Conservation (phyloP, 2,113 vertebrate species). For the Cettia cetti region DNA sequence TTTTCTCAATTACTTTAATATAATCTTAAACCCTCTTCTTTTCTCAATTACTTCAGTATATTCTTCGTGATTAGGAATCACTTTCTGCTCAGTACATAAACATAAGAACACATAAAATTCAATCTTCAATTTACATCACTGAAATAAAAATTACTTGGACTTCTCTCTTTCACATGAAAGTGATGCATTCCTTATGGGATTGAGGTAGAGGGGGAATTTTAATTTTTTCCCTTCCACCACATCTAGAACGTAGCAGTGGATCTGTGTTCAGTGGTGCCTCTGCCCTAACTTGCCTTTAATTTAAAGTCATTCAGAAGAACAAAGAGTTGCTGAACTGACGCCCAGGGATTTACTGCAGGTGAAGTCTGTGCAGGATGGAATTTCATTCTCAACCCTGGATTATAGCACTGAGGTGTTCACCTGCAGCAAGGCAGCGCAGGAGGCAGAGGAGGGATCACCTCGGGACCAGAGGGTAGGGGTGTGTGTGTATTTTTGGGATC, state of each 20-base stretch:
- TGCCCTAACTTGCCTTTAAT: neutral
- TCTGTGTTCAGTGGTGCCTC: neutral
- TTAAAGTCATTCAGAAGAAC: neutral
- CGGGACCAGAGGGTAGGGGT: fast-evolving
- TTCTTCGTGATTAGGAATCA: neutral
- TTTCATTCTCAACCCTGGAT: neutral
- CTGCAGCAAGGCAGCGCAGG: neutral
- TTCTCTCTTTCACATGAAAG: neutral
- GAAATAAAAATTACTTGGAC: neutral
- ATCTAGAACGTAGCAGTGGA: neutral
- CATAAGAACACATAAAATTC: neutral
- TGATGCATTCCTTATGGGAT: neutral
- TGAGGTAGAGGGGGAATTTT: neutral
- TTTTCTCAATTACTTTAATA: neutral
- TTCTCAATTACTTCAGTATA: neutral
- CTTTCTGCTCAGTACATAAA: neutral
- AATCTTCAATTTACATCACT: neutral
- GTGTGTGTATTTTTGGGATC: neutral
- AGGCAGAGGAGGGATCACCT: fast-evolving
- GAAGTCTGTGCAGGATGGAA: neutral
- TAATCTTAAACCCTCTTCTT: neutral
- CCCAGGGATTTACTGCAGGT: neutral
- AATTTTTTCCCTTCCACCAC: neutral
- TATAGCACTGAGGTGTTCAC: neutral
- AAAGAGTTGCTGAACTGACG: neutral